Evolutionary conservation across 1,140 invertebrate genomes (phyloP).

Genomic region (Diachasmimorpha longicaudata): DNA sequence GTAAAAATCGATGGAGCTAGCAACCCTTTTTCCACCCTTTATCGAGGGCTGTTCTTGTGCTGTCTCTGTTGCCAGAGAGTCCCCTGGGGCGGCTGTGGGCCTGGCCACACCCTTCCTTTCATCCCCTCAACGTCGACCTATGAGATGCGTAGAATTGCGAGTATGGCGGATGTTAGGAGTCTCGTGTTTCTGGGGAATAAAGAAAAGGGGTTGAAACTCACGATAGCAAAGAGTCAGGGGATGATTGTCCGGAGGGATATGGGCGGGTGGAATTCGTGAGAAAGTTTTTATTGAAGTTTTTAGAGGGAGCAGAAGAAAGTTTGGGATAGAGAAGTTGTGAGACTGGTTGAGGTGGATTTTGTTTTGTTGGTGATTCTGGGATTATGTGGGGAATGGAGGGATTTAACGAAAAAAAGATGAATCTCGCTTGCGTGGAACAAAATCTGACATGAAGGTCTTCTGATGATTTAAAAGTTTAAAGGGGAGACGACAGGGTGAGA

Average conservation of each 20-base stretch:
- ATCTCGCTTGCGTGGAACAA: too few species aligned
- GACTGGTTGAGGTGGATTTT: too few species aligned
- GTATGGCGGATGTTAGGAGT: neutral
- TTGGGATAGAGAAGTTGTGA: too few species aligned
- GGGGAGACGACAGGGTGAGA: too few species aligned
- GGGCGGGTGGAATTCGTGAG: neutral
- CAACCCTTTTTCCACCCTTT: constrained; percentile 41
- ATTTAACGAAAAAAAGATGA: too few species aligned
- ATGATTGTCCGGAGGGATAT: neutral
- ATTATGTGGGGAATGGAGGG: too few species aligned
- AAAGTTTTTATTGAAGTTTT: neutral
- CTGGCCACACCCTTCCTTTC: constrained; percentile 46
- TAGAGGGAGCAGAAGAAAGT: too few species aligned
- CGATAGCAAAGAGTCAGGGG: neutral
- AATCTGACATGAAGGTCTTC: too few species aligned
- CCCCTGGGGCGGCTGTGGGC: neutral
- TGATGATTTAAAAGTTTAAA: too few species aligned
- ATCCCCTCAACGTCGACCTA: constrained; percentile 32
- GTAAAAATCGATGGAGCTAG: constrained; percentile 58
- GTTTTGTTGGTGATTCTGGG: too few species aligned
- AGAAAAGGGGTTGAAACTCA: neutral
- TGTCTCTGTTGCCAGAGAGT: neutral
- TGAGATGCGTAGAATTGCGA: neutral
- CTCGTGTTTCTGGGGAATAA: neutral
- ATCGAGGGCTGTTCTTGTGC: constrained; percentile 23